These are phyloP conservation scores for Platyura marginata DNA, from an alignment of 1,140 invertebrate species.

Conservation along the genomic window DNA sequence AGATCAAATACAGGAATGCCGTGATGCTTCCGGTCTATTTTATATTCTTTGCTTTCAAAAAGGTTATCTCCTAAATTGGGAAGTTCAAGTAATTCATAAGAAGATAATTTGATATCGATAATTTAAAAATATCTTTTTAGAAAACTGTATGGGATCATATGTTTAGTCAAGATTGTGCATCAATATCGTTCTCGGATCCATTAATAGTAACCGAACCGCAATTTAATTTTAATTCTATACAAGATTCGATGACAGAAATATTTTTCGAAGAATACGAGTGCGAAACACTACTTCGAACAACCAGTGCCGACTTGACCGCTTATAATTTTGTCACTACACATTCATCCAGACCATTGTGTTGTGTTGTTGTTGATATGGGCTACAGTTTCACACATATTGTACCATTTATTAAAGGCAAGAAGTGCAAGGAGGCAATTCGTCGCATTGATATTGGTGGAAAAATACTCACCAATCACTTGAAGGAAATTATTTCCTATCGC, in stretches of 20 bases:
- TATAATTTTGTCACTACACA: slow-evolving; percentile 34
- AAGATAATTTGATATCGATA: too few relatives aligned
- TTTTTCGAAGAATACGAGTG: slow-evolving; percentile 97
- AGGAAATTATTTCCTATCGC: slow-evolving; percentile 92
- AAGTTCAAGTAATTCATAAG: slow-evolving; percentile 48
- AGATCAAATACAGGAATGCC: slow-evolving; percentile 86
- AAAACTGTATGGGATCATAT: slow-evolving; percentile 94
- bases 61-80: slow-evolving; percentile 90
- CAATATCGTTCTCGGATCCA: slow-evolving; percentile 53
- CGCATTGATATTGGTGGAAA: slow-evolving; percentile 95
- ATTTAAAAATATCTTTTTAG: too few relatives aligned
- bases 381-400: slow-evolving; percentile 93
- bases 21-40: slow-evolving; percentile 86
- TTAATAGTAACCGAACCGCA: slow-evolving; percentile 87
- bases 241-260: slow-evolving; percentile 87
- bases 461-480: slow-evolving; percentile 92
- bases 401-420: slow-evolving; percentile 82
- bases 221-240: slow-evolving; percentile 83
- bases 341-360: slow-evolving; percentile 36
- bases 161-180: slow-evolving; percentile 75
- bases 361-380: slow-evolving; percentile 79
- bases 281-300: slow-evolving; percentile 61
- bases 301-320: slow-evolving; percentile 48
- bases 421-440: slow-evolving; percentile 53
- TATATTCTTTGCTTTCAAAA: slow-evolving; percentile 91